phyloP scores from a whole-genome alignment of 2,797 vertebrate genomes.

The Nothura maculosa region DNA sequence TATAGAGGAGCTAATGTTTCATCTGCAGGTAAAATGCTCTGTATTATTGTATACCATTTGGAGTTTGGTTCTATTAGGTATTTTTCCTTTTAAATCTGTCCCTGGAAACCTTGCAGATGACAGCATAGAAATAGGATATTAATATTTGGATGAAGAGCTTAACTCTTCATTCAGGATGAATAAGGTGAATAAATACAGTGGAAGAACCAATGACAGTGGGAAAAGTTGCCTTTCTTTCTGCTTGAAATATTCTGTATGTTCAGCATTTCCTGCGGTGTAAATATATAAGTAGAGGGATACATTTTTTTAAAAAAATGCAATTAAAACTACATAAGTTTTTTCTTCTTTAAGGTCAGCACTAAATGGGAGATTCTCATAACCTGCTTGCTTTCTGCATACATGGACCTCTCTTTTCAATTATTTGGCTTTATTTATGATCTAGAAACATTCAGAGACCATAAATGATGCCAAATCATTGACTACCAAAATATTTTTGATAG shows the following conservation, averaged over 20 bases:
- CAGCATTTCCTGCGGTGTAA: background rate
- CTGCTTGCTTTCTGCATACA: background rate
- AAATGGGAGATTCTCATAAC: background rate
- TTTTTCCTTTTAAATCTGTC: background rate
- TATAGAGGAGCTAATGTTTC: background rate
- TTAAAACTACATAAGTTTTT: background rate
- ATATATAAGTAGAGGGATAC: background rate
- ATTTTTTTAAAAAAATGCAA: slow-evolving; percentile 4
- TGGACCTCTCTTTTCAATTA: background rate
- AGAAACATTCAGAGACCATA: background rate
- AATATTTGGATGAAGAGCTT: background rate
- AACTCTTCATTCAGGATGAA: background rate
- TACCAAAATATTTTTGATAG: background rate
- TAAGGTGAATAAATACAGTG: background rate
- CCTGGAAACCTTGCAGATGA: background rate
- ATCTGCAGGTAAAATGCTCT: background rate
- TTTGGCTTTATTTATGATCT: background rate
- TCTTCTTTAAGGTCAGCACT: background rate
- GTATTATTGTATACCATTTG: background rate
- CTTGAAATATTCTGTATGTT: background rate
- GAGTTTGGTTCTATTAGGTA: background rate
- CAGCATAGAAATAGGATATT: background rate
- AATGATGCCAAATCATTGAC: too few species aligned
- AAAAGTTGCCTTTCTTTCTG: background rate
- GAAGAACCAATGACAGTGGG: background rate